Evolutionary conservation across 2,113 vertebrate genomes (phyloP).

Genomic region (Sturnus vulgaris): DNA sequence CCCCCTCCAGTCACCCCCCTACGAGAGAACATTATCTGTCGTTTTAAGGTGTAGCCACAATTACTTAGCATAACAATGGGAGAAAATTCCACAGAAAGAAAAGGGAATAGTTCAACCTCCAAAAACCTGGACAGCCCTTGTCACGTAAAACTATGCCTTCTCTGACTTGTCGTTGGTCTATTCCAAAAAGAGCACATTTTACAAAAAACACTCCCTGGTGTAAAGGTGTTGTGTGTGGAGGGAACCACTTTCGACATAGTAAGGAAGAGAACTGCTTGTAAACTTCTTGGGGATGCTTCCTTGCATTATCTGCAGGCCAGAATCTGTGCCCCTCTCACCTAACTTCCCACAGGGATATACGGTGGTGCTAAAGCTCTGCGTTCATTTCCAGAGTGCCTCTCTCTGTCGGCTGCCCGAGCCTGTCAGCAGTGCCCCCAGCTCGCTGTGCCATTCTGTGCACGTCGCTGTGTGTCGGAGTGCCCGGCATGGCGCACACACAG

Average conservation of each 20-base stretch:
- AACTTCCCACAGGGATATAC: background rate
- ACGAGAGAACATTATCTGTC: too few species aligned
- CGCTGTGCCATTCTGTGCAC: background rate
- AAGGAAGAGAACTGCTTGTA: background rate
- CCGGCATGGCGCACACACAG: fast-evolving
- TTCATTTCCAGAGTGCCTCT: background rate
- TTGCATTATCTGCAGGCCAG: background rate
- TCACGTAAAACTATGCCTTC: background rate
- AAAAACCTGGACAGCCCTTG: background rate
- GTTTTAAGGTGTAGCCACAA: too few species aligned
- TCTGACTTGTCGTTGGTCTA: background rate
- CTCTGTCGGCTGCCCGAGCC: fast-evolving
- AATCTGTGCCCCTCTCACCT: background rate
- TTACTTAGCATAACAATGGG: too few species aligned
- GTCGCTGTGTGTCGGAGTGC: background rate
- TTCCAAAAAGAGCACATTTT: background rate
- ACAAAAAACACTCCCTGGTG: background rate
- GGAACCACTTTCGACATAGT: background rate
- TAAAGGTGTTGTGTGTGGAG: background rate
- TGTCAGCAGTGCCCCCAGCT: too few species aligned
- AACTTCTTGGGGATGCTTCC: fast-evolving
- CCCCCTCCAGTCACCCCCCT: too few species aligned
- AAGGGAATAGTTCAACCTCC: too few species aligned
- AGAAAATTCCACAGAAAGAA: too few species aligned
- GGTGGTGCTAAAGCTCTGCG: background rate